phyloP scores from a whole-genome alignment of 2,113 vertebrate species.

The Hypanus sabinus region DNA sequence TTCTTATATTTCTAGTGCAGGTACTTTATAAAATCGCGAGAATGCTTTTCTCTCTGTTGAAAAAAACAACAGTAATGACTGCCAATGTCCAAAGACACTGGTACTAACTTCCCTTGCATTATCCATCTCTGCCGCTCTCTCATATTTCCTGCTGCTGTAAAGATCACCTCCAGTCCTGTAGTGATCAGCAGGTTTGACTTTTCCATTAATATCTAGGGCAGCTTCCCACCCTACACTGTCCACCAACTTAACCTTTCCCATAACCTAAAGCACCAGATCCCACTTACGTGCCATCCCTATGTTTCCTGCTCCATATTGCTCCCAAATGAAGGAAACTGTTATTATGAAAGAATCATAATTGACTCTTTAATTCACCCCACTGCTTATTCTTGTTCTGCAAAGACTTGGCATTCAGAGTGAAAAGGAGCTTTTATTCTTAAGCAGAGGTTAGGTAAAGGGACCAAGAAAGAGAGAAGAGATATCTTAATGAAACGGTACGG shows the following conservation, averaged over 20 bases:
- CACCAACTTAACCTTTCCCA: neutral
- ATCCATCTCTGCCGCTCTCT: neutral
- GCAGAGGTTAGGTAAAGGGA: too few species aligned
- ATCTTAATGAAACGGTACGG: too few species aligned
- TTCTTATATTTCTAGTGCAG: neutral
- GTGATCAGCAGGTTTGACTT: neutral
- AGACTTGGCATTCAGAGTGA: neutral
- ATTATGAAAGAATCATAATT: neutral
- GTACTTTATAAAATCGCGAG: neutral
- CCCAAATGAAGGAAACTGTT: neutral
- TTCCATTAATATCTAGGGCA: neutral
- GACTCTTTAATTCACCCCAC: neutral
- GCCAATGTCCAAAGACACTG: neutral
- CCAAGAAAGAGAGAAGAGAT: too few species aligned
- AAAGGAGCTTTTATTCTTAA: too few species aligned
- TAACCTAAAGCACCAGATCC: neutral
- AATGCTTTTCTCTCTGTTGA: neutral
- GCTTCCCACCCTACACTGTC: neutral
- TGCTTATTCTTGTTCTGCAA: neutral
- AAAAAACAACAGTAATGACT: neutral
- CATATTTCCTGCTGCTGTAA: neutral
- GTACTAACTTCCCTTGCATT: neutral
- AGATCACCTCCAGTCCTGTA: neutral
- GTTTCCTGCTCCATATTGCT: neutral
- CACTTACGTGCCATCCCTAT: neutral